Evolutionary conservation across 53 echinoderm and acorn worm genomes (phyloP), one percentile per base, ranked within the genome.

Genomic region (Hippasteria phrygiana): DNA sequence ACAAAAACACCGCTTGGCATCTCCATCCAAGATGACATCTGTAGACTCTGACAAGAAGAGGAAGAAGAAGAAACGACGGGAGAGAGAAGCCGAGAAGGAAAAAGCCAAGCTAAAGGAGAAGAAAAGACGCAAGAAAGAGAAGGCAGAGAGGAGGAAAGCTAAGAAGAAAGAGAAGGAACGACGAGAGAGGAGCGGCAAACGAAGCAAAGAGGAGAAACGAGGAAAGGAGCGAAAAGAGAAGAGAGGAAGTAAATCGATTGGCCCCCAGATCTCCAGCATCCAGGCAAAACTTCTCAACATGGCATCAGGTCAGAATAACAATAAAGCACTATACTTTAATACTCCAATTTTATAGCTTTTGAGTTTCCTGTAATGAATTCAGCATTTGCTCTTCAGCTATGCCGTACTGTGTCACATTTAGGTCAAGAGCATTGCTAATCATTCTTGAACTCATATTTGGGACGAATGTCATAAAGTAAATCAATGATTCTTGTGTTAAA

Each of bases 151-250:
- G 65, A 91, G 90, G 91, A 90, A 95, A 54, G 53, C 67, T 2
- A 93, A 94, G 75, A 95, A 89, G 73, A 78, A 82, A 33, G 90
- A 87, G 66, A 90, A 93, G 72, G 84, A 88, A 48, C 70, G 81
- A 37, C 93, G 76, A 85, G 88, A 88, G 40, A 88, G 77, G 73
- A 88, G 77, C 51, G 92, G 65, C 70, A 95, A 83, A 82, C 87
- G 51, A 51, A 90, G 72, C 32, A 92, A 90, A 41, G 88, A 88
- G 29, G 83, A 89, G 56, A 84, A 81, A 70, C 66, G 64, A 53
- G 71, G 54, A 74, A 90, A 87, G 50, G 79, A 79, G 55, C 63
- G 67, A 29, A 78, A 51, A 71, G 77, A 53, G 64, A 82, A 56
- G 63, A 71, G 51, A 66, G 71, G 12, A 70, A 90, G 55, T 8